Conservation (phyloP, 2,113 vertebrate species). For the Scomber japonicus region DNA sequence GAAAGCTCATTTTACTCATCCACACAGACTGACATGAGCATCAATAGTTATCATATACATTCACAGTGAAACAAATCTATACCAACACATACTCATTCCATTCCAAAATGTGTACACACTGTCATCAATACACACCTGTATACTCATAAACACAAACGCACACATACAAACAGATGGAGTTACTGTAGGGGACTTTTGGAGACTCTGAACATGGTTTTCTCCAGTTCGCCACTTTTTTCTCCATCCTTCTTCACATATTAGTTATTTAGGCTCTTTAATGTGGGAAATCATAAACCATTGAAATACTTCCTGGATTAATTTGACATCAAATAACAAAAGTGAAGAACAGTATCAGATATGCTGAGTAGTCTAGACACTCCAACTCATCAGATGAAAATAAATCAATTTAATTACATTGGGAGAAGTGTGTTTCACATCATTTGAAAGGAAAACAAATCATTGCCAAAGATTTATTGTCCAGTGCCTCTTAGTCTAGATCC, state of each 20-base stretch:
- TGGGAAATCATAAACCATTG: conserved; percentile 29
- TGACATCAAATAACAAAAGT: conserved; percentile 3
- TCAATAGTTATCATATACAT: conserved; percentile 22
- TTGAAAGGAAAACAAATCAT: conserved; percentile 59
- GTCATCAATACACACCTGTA: conserved; percentile 20
- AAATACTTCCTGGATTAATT: conserved; percentile 44
- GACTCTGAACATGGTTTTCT: conserved; percentile 11
- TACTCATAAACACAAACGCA: conserved; percentile 10
- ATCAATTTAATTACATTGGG: conserved; percentile 46
- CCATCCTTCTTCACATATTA: conserved; percentile 27
- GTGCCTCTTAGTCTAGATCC: conserved; percentile 19
- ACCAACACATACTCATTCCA: conserved; percentile 20
- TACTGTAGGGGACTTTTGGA: neutral
- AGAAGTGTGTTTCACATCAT: conserved; percentile 43
- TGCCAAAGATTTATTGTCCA: conserved; percentile 36
- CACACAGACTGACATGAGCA: conserved; percentile 16
- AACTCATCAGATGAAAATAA: conserved; percentile 49
- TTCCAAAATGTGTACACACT: neutral
- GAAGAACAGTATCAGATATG: conserved; percentile 27
- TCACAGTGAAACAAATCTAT: conserved; percentile 14
- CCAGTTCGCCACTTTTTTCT: neutral
- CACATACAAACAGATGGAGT: conserved; percentile 10
- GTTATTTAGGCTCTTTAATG: conserved; percentile 27
- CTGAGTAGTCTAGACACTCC: conserved; percentile 34
- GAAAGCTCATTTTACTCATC: conserved; percentile 26